Conservation (phyloP, 1,140 invertebrate species). For the Drosophila elegans region DNA sequence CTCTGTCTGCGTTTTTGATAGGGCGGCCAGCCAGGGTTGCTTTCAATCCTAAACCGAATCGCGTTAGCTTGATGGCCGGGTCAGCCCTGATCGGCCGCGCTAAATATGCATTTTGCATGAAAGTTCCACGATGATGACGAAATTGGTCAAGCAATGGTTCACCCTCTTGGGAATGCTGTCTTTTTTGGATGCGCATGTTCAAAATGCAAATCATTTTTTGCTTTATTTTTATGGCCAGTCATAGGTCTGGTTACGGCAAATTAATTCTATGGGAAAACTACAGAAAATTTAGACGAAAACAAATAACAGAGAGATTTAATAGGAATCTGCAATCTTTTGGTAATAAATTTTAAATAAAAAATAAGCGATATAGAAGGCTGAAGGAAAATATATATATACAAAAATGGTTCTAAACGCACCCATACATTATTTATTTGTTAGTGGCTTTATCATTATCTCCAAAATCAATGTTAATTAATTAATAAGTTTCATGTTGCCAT, state of each 20-base stretch:
- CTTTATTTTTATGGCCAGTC: conserved; percentile 27
- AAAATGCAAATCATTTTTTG: conserved; percentile 62
- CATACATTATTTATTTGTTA: not conserved
- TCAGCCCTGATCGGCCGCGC: conserved; percentile 19
- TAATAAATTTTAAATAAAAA: not conserved
- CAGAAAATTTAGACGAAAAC: not conserved
- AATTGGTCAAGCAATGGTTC: conserved; percentile 20
- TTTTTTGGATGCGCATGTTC: conserved; percentile 13
- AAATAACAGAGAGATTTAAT: no score
- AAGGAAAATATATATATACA: not conserved
- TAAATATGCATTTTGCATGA: conserved; percentile 67
- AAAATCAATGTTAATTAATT: conserved; percentile 26
- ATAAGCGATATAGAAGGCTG: not conserved
- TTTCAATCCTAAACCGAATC: conserved; percentile 40
- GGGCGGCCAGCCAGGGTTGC: conserved; percentile 52
- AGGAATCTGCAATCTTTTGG: no score
- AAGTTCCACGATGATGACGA: conserved; percentile 31
- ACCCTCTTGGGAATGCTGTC: conserved; percentile 25
- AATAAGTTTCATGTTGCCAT: conserved; percentile 27
- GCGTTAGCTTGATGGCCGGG: conserved; percentile 39
- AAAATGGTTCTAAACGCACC: not conserved
- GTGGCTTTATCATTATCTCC: not conserved
- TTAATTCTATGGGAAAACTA: conserved; percentile 33
- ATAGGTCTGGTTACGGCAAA: conserved; percentile 18
- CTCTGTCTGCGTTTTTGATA: conserved; percentile 50